phyloP scores from a whole-genome alignment of 2,797 vertebrate genomes.

The Bucorvus abyssinicus region DNA sequence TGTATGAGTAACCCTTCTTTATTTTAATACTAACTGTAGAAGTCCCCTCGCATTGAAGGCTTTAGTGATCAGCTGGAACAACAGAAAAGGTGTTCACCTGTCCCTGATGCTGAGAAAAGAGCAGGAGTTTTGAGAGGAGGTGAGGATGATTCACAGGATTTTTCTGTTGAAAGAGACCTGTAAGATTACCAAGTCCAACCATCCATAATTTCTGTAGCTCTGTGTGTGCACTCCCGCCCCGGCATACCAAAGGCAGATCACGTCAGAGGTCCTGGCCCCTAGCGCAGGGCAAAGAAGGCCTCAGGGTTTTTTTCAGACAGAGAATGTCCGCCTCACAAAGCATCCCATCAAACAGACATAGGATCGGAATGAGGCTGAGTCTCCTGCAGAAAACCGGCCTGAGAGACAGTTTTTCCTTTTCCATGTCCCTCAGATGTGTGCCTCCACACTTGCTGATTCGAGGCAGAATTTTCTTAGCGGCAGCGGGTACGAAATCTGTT shows the following conservation, averaged over 20 bases:
- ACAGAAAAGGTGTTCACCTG: background rate
- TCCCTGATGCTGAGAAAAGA: background rate
- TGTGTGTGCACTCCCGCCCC: background rate
- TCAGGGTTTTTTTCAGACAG: background rate
- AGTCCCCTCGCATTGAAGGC: fast-evolving
- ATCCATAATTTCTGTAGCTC: background rate
- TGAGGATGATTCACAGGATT: background rate
- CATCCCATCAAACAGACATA: background rate
- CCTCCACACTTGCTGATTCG: background rate
- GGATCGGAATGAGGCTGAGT: background rate
- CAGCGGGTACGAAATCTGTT: background rate
- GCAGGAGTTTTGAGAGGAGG: background rate
- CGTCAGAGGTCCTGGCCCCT: background rate
- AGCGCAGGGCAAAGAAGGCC: background rate
- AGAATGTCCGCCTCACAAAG: background rate
- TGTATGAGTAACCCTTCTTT: background rate
- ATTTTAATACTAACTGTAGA: background rate
- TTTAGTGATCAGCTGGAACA: background rate
- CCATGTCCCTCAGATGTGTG: background rate
- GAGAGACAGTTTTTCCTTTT: background rate
- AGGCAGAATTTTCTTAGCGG: background rate
- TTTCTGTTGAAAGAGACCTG: too few species aligned
- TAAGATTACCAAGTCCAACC: background rate
- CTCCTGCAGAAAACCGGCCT: background rate
- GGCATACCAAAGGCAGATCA: background rate